Conservation (phyloP, 2,888 invertebrate genomes). For the Ligdia adustata region DNA sequence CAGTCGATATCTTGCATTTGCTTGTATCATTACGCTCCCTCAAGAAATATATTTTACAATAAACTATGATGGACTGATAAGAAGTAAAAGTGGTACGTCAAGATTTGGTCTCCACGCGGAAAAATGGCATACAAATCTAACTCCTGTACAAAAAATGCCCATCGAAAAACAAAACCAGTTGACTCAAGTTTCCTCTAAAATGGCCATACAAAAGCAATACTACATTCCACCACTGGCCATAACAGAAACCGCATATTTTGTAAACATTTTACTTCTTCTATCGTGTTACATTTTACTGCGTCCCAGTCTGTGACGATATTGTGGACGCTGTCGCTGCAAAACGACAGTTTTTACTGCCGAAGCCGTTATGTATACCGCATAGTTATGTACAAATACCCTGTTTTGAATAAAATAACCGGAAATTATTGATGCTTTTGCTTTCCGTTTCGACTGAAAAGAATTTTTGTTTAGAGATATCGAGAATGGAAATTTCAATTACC, state of each 20-base stretch:
- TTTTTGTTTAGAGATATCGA: slow-evolving; percentile 5
- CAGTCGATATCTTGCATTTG: too few species aligned
- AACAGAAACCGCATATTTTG: slow-evolving; percentile 76
- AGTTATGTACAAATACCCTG: slow-evolving; percentile 28
- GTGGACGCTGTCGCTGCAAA: slow-evolving; percentile 73
- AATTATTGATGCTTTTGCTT: slow-evolving; percentile 24
- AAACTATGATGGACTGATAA: too few species aligned
- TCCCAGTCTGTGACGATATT: slow-evolving; percentile 78
- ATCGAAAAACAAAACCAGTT: slow-evolving; percentile 44
- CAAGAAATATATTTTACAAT: too few species aligned
- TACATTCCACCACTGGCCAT: slow-evolving; percentile 59
- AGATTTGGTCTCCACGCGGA: too few species aligned
- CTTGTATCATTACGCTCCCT: too few species aligned
- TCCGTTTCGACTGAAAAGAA: slow-evolving; percentile 9
- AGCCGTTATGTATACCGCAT: slow-evolving; percentile 51
- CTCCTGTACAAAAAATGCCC: too few species aligned
- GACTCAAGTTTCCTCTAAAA: slow-evolving; percentile 58
- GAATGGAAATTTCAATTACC: too few species aligned
- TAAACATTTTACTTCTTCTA: slow-evolving; percentile 73
- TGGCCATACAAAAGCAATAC: slow-evolving; percentile 73
- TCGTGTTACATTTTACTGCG: slow-evolving; percentile 73
- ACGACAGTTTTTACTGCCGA: slow-evolving; percentile 77
- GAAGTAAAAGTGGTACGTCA: too few species aligned
- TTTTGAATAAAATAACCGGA: slow-evolving; percentile 28
- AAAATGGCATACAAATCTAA: too few species aligned